Evolutionary conservation across 2,113 vertebrate species (phyloP).

Genomic region (Clupea harengus): DNA sequence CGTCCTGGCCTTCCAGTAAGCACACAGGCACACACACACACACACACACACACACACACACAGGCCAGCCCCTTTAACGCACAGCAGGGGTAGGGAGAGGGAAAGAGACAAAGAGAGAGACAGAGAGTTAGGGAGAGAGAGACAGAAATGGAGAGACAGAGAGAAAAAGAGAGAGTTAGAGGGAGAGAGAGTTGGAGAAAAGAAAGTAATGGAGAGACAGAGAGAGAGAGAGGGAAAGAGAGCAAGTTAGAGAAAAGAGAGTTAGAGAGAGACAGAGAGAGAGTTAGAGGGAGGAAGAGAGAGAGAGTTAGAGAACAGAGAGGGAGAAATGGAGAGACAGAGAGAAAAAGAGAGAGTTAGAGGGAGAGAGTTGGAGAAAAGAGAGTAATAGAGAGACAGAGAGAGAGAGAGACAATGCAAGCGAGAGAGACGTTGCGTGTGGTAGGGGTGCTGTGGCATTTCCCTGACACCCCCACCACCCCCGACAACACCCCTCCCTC

Average conservation of each 20-base stretch:
- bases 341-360: not conserved
- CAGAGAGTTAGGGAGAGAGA: not conserved
- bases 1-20: not conserved
- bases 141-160: not conserved
- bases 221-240: not conserved
- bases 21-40: not conserved
- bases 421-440: not conserved
- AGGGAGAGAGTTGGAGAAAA: not conserved
- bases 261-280: not conserved
- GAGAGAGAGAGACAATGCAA: not conserved
- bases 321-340: constrained; percentile 24
- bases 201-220: not conserved
- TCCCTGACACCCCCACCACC: not conserved
- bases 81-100: not conserved
- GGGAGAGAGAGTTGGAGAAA: not conserved
- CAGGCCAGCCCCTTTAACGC: not conserved
- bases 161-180: not conserved
- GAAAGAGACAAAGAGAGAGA: not conserved
- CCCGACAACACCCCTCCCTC: no score
- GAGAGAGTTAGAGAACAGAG: not conserved
- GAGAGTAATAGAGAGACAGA: constrained; percentile 19
- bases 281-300: no score
- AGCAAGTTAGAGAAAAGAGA: not conserved
- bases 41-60: no score
- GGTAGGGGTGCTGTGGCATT: not conserved